A percentile compares a stretch with the other conserved stretches of the same genome.
phyloP scores from a whole-genome alignment of 2,797 vertebrate species.

The Sebastiscus tertius region DNA sequence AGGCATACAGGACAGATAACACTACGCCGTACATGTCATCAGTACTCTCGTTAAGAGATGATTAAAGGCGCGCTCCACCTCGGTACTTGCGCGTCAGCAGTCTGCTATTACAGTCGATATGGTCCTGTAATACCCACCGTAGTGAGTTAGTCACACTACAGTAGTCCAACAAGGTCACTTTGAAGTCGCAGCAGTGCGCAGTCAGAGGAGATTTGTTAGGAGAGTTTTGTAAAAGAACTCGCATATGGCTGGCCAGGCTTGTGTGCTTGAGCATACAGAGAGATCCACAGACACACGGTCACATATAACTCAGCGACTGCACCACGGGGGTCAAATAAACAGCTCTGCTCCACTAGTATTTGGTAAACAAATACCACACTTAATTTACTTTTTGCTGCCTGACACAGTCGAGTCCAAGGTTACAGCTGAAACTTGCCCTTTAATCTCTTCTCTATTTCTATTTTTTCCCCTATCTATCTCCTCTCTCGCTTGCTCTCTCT shows the following conservation, averaged over 20 bases:
- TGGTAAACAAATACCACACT: slow-evolving; percentile 46
- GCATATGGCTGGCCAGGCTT: slow-evolving; percentile 38
- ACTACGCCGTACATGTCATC: slow-evolving; percentile 49
- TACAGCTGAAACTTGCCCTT: slow-evolving; percentile 38
- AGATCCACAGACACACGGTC: not conserved
- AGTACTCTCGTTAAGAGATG: slow-evolving; percentile 66
- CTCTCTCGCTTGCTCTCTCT: not conserved
- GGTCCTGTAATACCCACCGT: slow-evolving; percentile 38
- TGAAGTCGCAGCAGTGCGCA: slow-evolving; percentile 55
- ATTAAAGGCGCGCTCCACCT: slow-evolving; percentile 65
- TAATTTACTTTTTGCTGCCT: slow-evolving; percentile 38
- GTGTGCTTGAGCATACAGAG: slow-evolving; percentile 32
- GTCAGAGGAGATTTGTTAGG: slow-evolving; percentile 54
- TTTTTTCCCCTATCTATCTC: slow-evolving; percentile 17
- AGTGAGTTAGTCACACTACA: slow-evolving; percentile 58
- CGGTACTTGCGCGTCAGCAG: slow-evolving; percentile 46
- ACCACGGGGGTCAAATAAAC: slow-evolving; percentile 33
- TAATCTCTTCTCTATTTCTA: slow-evolving; percentile 37
- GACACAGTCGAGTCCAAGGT: slow-evolving; percentile 38
- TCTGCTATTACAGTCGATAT: slow-evolving; percentile 55
- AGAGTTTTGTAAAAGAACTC: slow-evolving; percentile 51
- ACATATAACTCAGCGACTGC: not conserved
- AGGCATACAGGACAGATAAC: slow-evolving; percentile 65
- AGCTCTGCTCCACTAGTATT: slow-evolving; percentile 13
- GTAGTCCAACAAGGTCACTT: slow-evolving; percentile 70